Evolutionary conservation across 2,113 vertebrate genomes (phyloP), one percentile per base, ranked within the genome.

Genomic region (Maccullochella peelii): DNA sequence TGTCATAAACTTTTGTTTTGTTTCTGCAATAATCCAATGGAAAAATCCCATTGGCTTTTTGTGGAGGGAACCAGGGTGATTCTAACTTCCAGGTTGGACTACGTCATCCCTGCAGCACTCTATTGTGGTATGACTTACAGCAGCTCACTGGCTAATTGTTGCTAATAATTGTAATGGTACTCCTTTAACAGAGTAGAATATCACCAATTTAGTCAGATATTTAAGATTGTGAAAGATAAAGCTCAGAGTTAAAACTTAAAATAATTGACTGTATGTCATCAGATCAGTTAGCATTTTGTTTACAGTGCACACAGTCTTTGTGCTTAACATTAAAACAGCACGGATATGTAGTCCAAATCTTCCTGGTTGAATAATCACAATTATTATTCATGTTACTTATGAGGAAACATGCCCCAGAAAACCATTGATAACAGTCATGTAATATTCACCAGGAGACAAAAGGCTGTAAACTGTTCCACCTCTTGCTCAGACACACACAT

Each of bases 391-490:
- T 57, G 21, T 7, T 57, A 38, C 40, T 73, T 21, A 57, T 55
- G 50, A 65, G 27, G 52, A 58, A 78, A 18, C 16, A 15, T 8
- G 1, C 2, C 30, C 47, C 7, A 52, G 58, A 79, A 76, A 79
- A 65, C 7, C 47, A 79, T 5, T 16, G 59, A 62, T 80, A 44
- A 72, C 66, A 44, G 36, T 76, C 7, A 52, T 40, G 23, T 67
- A 59, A 78, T 59, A 7, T 73, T 73, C 25, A 77, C 30, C 67
- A 73, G n/a, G 15, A 63, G 58, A 77, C 36, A 49, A 47, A 54
- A 80, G 54, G 55, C 73, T 66, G 67, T 66, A 66, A 70, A 71
- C 71, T 25, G 4, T 15, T 30, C 55, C 63, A 23, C 57, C 47
- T 65, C 23, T 38, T 42, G 1, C 54, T 25, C 52, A 58, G 16